Evolutionary conservation across 2,888 invertebrate genomes (phyloP), one percentile per base, ranked within the genome.

Genomic region (Hemaris fuciformis): DNA sequence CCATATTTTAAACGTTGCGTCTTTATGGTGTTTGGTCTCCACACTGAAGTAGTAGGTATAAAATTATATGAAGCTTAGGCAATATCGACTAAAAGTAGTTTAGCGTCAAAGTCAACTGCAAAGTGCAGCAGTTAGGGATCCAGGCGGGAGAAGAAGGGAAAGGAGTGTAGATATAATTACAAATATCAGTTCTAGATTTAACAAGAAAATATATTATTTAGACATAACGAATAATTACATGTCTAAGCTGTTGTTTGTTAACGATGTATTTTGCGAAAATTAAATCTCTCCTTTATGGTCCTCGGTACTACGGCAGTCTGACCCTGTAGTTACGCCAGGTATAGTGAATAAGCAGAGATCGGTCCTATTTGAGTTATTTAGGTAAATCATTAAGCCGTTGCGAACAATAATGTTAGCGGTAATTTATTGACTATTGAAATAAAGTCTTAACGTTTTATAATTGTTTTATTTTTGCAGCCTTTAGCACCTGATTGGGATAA

Each of bases 371-470:
- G 68, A 76, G 77, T 80, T 79, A 78, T 79, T 78, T 77, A 81
- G 76, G 73, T 77, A 76, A 71, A 66, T 63, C 73, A 62, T 64
- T 68, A 65, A 66, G 60, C 66, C 27, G 48, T 66, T 71, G 65
- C 69, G 73, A 77, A 77, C 70, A 75, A n/a, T n/a, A n/a, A 75
- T 78, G 72, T 80, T 82, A 80, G 79, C 80, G 80, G 81, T 4
- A 83, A 77, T 76, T 76, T 84, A 85, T 81, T 79, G 81, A 80
- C 72, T 75, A 84, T 81, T 80, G 67, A 81, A 83, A 79, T 80
- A 78, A 79, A 79, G 66, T 64, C 65, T 62, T 69, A 63, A 67
- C 67, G 70, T 63, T 64, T 56, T 4, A 23, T 60, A 57, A 25
- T 46, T 25, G 42, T 63, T 60, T 63, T 57, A 60, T 63, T 3